A percentile compares a stretch with the other conserved stretches of the same genome.
Evolutionary conservation across 2,797 vertebrate species (phyloP).

Genomic region (Rachycentron canadum): DNA sequence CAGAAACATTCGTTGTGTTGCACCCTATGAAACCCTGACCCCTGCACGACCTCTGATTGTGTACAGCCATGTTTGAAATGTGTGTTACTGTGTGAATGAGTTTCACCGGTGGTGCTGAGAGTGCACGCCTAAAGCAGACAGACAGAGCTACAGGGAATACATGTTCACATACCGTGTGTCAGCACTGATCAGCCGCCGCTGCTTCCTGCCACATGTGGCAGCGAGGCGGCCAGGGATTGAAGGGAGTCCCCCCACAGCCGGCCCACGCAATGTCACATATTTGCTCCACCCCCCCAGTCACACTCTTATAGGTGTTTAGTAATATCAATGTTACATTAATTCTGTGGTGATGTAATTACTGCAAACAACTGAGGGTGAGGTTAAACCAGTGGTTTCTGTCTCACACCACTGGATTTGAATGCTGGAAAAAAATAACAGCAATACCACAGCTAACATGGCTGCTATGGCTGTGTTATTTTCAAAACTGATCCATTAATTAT

Average conservation of each 20-base stretch:
- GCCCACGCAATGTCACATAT: background rate
- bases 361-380: background rate
- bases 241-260: background rate
- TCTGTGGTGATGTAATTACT: background rate
- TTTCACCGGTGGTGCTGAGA: background rate
- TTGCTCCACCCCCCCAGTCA: background rate
- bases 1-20: background rate
- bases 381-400: background rate
- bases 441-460: background rate
- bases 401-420: background rate
- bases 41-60: slow-evolving; percentile 12
- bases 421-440: background rate
- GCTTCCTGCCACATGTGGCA: slow-evolving; percentile 49
- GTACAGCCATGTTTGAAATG: background rate
- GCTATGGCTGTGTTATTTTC: background rate
- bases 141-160: slow-evolving; percentile 26
- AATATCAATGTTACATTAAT: slow-evolving; percentile 7
- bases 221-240: background rate
- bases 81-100: slow-evolving; percentile 43
- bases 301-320: background rate
- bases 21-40: slow-evolving; percentile 22
- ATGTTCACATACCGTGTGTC: slow-evolving; percentile 25
- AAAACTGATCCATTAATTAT: no score
- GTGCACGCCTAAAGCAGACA: background rate
- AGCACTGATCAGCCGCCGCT: slow-evolving; percentile 19